These are phyloP conservation scores for Micromussa lordhowensis DNA, from an alignment of 92 coral and sea anemone species.

Conservation along the genomic window DNA sequence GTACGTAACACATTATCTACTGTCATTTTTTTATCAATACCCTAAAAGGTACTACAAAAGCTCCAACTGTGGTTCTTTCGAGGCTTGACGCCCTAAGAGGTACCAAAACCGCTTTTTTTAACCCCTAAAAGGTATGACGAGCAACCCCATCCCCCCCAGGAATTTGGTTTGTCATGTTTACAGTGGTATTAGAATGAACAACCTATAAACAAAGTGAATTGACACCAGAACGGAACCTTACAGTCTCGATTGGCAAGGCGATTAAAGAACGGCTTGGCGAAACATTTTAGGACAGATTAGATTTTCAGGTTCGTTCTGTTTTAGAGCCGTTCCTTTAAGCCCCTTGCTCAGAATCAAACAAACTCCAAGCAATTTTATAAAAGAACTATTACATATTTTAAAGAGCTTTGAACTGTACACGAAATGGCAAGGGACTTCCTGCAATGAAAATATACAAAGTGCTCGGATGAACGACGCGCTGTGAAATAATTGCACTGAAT, in stretches of 20 bases:
- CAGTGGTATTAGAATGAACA: constrained; percentile 20
- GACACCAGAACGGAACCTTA: constrained; percentile 8
- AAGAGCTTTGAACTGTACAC: constrained; percentile 54
- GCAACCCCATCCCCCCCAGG: too few relatives aligned
- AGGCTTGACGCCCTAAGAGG: too few relatives aligned
- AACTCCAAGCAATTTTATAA: constrained; percentile 35
- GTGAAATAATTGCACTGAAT: constrained; percentile 35
- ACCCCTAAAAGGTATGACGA: too few relatives aligned
- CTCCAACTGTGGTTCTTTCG: too few relatives aligned
- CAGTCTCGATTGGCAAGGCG: background rate
- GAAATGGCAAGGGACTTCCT: constrained; percentile 23
- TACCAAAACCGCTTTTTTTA: too few relatives aligned
- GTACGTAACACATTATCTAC: too few relatives aligned
- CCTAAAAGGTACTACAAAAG: too few relatives aligned
- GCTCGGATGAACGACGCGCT: constrained; percentile 38
- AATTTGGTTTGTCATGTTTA: background rate
- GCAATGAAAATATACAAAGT: constrained; percentile 46
- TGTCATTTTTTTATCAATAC: too few relatives aligned
- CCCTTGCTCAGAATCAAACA: background rate
- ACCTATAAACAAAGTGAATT: constrained; percentile 36
- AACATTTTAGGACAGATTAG: background rate
- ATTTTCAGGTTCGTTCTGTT: background rate
- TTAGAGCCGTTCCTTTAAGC: background rate
- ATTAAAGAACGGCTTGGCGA: background rate
- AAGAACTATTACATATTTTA: constrained; percentile 16